Conservation (phyloP, 2,888 invertebrate species). For the Resseliella maxima region DNA sequence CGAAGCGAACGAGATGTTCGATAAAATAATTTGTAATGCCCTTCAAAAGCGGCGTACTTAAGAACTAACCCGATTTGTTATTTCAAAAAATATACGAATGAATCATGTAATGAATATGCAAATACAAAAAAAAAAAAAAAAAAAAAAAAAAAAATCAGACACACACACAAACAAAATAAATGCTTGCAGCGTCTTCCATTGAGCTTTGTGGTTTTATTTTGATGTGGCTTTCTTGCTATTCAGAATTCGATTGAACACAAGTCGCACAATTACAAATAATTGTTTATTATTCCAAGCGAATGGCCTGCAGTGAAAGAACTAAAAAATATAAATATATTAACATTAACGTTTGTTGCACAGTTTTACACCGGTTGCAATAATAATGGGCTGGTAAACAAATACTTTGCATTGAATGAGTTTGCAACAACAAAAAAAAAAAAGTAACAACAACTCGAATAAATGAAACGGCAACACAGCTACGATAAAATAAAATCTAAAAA, state of each 20-base stretch:
- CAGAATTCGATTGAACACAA: slow-evolving; percentile 9
- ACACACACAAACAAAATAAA: too few species aligned
- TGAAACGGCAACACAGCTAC: too few species aligned
- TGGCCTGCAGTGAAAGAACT: neutral
- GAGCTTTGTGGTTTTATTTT: neutral
- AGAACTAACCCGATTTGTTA: neutral
- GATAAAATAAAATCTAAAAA: too few species aligned
- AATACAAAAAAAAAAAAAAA: neutral
- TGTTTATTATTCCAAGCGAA: slow-evolving; percentile 34
- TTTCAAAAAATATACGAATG: neutral
- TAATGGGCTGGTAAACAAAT: neutral
- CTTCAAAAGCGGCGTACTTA: neutral
- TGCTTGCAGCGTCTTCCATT: slow-evolving; percentile 41
- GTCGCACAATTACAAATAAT: slow-evolving; percentile 40
- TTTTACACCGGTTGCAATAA: neutral
- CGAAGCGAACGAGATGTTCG: neutral
- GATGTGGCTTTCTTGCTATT: neutral
- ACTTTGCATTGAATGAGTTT: slow-evolving; percentile 22
- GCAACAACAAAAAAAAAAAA: neutral
- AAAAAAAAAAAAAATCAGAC: too few species aligned
- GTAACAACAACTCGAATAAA: neutral
- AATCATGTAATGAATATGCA: slow-evolving; percentile 44
- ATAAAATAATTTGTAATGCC: neutral
- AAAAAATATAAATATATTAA: neutral
- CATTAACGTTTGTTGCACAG: slow-evolving; percentile 1